Evolutionary conservation across 2,888 invertebrate species (phyloP).

Genomic region (Dendrolimus houi): DNA sequence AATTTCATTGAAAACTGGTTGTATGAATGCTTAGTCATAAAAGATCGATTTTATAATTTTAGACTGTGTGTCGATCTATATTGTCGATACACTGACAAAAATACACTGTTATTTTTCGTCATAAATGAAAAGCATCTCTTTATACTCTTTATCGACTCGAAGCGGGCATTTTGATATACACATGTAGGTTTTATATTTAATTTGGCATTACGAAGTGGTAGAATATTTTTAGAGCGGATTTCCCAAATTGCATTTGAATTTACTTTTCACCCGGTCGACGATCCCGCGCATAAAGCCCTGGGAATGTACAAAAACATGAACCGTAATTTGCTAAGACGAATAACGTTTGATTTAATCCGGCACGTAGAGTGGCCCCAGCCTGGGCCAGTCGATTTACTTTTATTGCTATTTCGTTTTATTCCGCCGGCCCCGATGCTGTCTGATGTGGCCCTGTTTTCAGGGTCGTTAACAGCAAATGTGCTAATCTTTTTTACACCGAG

Average conservation of each 20-base stretch:
- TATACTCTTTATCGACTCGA: too few species aligned
- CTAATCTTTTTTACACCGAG: slow-evolving; percentile 69
- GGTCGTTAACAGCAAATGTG: slow-evolving; percentile 69
- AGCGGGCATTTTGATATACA: too few species aligned
- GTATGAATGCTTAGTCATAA: too few species aligned
- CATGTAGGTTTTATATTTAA: neutral
- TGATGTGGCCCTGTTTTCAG: slow-evolving; percentile 68
- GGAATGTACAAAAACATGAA: slow-evolving; percentile 59
- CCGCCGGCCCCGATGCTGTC: slow-evolving; percentile 44
- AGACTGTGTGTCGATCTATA: too few species aligned
- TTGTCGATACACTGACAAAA: too few species aligned
- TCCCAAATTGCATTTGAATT: slow-evolving; percentile 47
- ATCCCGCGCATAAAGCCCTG: slow-evolving; percentile 49
- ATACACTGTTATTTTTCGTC: too few species aligned
- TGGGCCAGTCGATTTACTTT: slow-evolving; percentile 68
- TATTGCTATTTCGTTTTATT: slow-evolving; percentile 72
- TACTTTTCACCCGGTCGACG: slow-evolving; percentile 42
- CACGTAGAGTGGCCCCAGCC: slow-evolving; percentile 49
- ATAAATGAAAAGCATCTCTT: too few species aligned
- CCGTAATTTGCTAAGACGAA: slow-evolving; percentile 72
- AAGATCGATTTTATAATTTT: too few species aligned
- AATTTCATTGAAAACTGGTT: too few species aligned
- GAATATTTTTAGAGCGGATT: slow-evolving; percentile 30
- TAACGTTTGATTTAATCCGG: slow-evolving; percentile 72
- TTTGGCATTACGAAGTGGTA: slow-evolving; percentile 10